These are phyloP conservation scores for Dallia pectoralis DNA, from an alignment of 2,797 vertebrate genomes.

Conservation along the genomic window DNA sequence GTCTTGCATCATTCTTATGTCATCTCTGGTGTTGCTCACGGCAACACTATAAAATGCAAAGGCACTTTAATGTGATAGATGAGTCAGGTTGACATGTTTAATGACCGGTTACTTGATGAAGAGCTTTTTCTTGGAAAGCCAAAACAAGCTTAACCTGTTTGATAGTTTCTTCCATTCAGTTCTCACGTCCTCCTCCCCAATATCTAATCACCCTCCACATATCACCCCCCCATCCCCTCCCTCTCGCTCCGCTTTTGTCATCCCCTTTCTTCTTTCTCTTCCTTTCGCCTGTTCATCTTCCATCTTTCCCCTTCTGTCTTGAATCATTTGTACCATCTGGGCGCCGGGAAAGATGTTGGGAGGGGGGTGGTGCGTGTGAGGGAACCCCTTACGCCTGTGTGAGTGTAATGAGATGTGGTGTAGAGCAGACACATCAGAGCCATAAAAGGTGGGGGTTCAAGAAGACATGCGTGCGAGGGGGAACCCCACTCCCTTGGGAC, in stretches of 20 bases:
- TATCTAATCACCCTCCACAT: not conserved
- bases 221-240: not conserved
- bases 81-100: not conserved
- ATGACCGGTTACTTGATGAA: not conserved
- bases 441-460: not conserved
- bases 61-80: not conserved
- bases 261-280: not conserved
- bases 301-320: not conserved
- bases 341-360: not conserved
- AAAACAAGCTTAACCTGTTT: not conserved
- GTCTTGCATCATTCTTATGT: not conserved
- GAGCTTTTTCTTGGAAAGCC: not conserved
- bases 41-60: not conserved
- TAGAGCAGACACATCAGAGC: no score
- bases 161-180: not conserved
- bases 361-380: not conserved
- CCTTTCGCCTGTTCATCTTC: not conserved
- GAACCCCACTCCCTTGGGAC: not conserved
- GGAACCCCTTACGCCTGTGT: not conserved
- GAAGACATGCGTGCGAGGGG: constrained; percentile 3
- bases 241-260: no score
- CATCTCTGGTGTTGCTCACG: not conserved
- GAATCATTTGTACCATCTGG: constrained; percentile 3
- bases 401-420: not conserved
- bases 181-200: not conserved